phyloP scores from a whole-genome alignment of 1,140 invertebrate species.

The Megalopta genalis region DNA sequence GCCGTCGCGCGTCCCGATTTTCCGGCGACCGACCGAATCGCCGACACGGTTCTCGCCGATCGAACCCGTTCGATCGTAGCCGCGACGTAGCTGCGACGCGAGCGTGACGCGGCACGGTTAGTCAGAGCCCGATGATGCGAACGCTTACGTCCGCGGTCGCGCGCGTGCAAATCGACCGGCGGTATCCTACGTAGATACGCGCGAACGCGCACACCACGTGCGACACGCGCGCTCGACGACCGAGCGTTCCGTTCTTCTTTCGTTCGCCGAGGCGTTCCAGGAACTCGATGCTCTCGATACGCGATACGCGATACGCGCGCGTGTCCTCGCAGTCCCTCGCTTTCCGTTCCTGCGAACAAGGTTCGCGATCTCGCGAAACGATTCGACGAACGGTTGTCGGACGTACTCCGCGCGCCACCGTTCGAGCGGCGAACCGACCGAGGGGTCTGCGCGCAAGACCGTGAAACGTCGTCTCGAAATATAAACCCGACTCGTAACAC shows the following conservation, averaged over 20 bases:
- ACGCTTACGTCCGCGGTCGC: background rate
- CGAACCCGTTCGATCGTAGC: too few species aligned
- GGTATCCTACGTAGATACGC: too few species aligned
- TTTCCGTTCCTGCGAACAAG: background rate
- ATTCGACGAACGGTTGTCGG: background rate
- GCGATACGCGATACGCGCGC: background rate
- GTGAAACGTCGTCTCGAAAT: background rate
- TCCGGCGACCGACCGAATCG: too few species aligned
- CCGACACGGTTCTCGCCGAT: too few species aligned
- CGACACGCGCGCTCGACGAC: too few species aligned
- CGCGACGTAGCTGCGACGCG: too few species aligned
- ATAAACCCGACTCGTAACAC: too few species aligned
- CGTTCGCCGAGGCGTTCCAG: constrained; percentile 30
- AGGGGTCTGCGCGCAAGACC: background rate
- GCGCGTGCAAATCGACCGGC: background rate
- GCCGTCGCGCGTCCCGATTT: too few species aligned
- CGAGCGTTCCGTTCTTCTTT: background rate
- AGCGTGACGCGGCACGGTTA: constrained; percentile 16
- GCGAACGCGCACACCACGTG: background rate
- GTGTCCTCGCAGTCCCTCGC: background rate
- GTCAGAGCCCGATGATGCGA: constrained; percentile 31
- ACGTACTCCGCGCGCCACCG: too few species aligned
- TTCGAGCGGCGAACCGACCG: background rate
- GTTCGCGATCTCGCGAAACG: background rate
- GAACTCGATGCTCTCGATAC: constrained; percentile 6